phyloP scores from a whole-genome alignment of 2,888 invertebrate species.

The Hypsopygia costalis region DNA sequence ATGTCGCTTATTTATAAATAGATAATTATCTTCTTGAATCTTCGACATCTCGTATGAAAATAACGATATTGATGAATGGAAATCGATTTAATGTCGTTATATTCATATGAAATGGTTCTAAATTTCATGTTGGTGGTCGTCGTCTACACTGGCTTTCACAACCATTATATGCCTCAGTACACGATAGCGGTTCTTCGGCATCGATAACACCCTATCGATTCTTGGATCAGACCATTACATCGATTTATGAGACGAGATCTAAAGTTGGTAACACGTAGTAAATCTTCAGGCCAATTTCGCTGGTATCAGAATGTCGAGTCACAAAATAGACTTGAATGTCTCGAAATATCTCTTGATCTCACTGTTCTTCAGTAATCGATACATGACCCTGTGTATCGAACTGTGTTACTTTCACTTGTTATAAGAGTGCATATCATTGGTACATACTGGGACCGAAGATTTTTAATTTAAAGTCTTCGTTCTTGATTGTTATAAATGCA shows the following conservation, averaged over 20 bases:
- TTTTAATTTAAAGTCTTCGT: too few species aligned
- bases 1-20: conserved; percentile 34
- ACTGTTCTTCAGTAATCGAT: conserved; percentile 39
- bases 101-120: too few species aligned
- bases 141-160: conserved; percentile 49
- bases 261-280: conserved; percentile 48
- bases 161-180: conserved; percentile 40
- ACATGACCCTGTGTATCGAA: conserved; percentile 12
- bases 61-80: too few species aligned
- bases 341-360: conserved; percentile 28
- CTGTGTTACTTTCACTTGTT: background rate
- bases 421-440: too few species aligned
- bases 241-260: conserved; percentile 61
- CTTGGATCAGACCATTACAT: conserved; percentile 50
- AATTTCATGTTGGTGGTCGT: conserved; percentile 23
- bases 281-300: conserved; percentile 49
- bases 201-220: conserved; percentile 50
- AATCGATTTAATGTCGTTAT: too few species aligned
- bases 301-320: conserved; percentile 34
- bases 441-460: too few species aligned
- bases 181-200: conserved; percentile 39
- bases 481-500: too few species aligned
- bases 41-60: too few species aligned
- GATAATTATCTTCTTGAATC: conserved; percentile 17
- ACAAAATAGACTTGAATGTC: conserved; percentile 33